Evolutionary conservation across 1,140 invertebrate species (phyloP).

Genomic region (Sarcophaga bullata): DNA sequence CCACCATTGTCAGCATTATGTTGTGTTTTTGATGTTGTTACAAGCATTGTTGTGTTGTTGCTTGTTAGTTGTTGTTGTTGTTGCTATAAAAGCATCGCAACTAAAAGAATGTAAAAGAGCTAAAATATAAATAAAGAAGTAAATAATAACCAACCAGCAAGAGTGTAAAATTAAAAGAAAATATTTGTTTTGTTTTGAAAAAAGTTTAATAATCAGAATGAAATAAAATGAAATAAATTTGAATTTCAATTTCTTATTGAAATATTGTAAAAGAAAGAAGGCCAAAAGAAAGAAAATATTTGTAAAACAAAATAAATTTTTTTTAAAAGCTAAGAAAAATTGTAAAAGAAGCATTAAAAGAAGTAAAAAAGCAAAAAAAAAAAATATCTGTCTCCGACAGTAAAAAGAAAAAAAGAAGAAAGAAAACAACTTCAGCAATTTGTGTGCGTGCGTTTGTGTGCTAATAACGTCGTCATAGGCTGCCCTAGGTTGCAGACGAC

Average conservation of each 20-base stretch:
- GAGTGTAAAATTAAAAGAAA: neutral
- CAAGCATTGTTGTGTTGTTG: no score
- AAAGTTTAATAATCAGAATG: neutral
- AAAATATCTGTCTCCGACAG: slow-evolving; percentile 8
- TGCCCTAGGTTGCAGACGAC: neutral
- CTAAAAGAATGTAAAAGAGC: no score
- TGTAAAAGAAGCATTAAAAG: slow-evolving; percentile 5
- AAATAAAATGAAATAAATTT: neutral
- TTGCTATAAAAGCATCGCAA: neutral
- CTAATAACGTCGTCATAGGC: neutral
- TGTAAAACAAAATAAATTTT: neutral
- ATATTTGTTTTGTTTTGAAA: neutral
- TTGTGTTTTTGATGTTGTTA: no score
- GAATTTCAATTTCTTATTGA: neutral
- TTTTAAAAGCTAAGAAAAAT: neutral
- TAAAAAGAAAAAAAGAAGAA: neutral
- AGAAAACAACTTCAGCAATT: neutral
- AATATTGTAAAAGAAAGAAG: neutral
- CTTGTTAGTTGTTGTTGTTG: no score
- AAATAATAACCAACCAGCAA: no score
- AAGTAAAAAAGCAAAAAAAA: neutral
- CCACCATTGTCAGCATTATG: neutral
- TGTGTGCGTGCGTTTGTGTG: neutral
- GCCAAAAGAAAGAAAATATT: neutral
- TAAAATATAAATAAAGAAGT: no score